Evolutionary conservation across 2,113 vertebrate genomes (phyloP).

Genomic region (Mohoua ochrocephala): DNA sequence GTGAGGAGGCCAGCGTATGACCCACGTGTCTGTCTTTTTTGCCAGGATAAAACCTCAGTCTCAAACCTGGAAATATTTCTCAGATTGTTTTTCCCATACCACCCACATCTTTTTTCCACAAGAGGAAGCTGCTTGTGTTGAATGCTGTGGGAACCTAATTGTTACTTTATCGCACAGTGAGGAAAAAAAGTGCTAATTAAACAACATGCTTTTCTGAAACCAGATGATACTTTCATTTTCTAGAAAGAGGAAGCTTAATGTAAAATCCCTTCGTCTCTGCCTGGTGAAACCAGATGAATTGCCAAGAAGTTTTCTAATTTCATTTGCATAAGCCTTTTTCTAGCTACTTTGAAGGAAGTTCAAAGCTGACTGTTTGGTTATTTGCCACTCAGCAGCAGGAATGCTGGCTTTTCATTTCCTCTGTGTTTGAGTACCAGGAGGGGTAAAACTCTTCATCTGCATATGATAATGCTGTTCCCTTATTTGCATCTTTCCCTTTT

Average conservation of each 20-base stretch:
- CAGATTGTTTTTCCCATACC: slow-evolving; percentile 61
- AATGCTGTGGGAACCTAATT: slow-evolving; percentile 62
- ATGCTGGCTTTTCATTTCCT: slow-evolving; percentile 24
- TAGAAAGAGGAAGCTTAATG: slow-evolving; percentile 61
- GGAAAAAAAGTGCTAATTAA: slow-evolving; percentile 51
- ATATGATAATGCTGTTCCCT: neutral
- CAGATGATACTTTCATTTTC: slow-evolving; percentile 65
- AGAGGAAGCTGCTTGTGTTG: slow-evolving; percentile 47
- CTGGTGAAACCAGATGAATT: slow-evolving; percentile 45
- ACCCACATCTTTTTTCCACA: slow-evolving; percentile 51
- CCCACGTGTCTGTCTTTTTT: neutral
- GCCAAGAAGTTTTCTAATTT: slow-evolving; percentile 63
- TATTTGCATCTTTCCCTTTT: neutral
- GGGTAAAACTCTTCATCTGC: neutral
- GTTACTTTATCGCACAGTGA: slow-evolving; percentile 52
- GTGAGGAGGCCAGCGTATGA: neutral
- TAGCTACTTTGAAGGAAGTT: slow-evolving; percentile 55
- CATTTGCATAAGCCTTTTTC: slow-evolving; percentile 55
- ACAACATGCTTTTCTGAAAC: slow-evolving; percentile 36
- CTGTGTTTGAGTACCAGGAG: neutral
- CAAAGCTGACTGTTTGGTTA: slow-evolving; percentile 39
- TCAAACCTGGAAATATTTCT: slow-evolving; percentile 56
- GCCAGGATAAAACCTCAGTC: slow-evolving; percentile 34
- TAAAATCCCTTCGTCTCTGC: slow-evolving; percentile 31
- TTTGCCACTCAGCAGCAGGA: slow-evolving; percentile 34